Evolutionary conservation across 2,888 invertebrate genomes (phyloP), one percentile per base, ranked within the genome.

Genomic region (Coenonympha glycerion): DNA sequence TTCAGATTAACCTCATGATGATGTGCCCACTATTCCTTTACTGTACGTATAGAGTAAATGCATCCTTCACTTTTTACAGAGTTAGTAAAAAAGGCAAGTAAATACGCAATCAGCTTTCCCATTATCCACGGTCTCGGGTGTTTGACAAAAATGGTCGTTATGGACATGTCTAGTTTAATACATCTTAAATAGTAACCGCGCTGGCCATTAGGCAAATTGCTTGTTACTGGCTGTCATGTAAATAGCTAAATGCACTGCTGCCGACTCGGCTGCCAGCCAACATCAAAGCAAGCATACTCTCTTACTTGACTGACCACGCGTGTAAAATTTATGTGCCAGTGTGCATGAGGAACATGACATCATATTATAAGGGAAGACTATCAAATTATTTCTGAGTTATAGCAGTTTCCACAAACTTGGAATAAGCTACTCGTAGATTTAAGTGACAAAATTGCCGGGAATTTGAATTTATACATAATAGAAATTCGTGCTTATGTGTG

Each of bases 191-290:
- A 41, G 40, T 51, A 51, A 34, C 49, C 44, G 44, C 31, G 37
- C 49, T 49, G 31, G 49, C 39, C 49, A 45, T 45, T 49, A 49
- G 44, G 44, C 8, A 49, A 49, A 49, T 49, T 49, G 49, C 49
- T 49, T 49, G 48, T 48, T 48, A 48, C 39, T 33, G 48, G 31
- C 40, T 41, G 44, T 49, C 49, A 45, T 49, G 49, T 49, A 49
- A 49, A 49, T 24, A 28, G n/a, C n/a, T n/a, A n/a, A n/a, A n/a
- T n/a, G n/a, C 45, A 44, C 31, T 30, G 49, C 30, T 39, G 30
- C 44, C 44, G 44, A 44, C 49, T 44, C 44, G 49, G 37, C 37
- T 45, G 49, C 49, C 30, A 44, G 36, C 21, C 45, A 28, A 22
- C 11, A 42, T 49, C 30, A 45, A 18, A 34, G 45, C 34, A 34